These are phyloP conservation scores for Peromyscus leucopus DNA, from an alignment of 2,113 vertebrate genomes.

Conservation along the genomic window DNA sequence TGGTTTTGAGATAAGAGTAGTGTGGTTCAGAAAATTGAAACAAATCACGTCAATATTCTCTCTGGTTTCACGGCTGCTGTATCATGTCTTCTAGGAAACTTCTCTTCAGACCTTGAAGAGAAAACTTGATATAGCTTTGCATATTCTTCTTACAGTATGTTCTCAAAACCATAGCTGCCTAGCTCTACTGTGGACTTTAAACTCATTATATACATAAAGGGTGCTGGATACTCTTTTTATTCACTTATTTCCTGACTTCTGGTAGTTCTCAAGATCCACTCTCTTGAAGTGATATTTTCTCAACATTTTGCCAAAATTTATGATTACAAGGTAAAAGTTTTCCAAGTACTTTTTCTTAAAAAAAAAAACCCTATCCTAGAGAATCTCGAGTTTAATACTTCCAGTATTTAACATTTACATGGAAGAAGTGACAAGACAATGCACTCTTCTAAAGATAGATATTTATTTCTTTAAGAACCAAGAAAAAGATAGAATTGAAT, in stretches of 20 bases:
- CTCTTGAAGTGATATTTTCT: constrained; percentile 12
- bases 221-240: constrained; percentile 10
- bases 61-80: constrained; percentile 22
- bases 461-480: not conserved
- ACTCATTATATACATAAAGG: not conserved
- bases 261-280: not conserved
- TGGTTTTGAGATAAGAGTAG: constrained; percentile 50
- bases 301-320: not conserved
- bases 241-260: constrained; percentile 14
- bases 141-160: not conserved
- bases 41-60: not conserved
- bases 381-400: not conserved
- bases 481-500: not conserved
- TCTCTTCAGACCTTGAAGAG: not conserved
- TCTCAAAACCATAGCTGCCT: constrained; percentile 15
- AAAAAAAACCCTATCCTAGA: not conserved
- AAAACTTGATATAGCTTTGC: not conserved
- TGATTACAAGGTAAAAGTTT: not conserved
- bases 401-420: not conserved
- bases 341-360: constrained; percentile 4
- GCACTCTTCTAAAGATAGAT: not conserved
- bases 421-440: not conserved
- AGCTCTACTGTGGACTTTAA: not conserved
- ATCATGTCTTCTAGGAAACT: constrained; percentile 16
- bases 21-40: constrained; percentile 21